Evolutionary conservation across 2,113 vertebrate genomes (phyloP).

Genomic region (Pachycephala philippinensis): DNA sequence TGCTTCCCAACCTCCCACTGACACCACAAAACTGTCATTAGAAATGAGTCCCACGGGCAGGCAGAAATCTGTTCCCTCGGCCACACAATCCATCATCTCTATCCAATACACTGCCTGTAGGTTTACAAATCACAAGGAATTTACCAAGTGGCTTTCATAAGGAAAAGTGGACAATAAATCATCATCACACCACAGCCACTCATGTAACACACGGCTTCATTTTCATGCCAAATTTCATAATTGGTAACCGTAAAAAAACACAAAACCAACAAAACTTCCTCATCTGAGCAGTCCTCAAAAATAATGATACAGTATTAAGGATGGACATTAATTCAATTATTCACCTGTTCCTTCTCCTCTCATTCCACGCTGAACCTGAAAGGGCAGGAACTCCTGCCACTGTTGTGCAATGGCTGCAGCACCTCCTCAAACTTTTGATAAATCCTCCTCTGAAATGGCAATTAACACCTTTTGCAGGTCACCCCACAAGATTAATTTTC

Average conservation of each 20-base stretch:
- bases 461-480: constrained; percentile 58
- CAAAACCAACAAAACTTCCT: background rate
- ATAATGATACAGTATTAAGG: background rate
- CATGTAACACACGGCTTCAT: background rate
- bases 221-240: constrained; percentile 6
- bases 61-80: background rate
- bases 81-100: background rate
- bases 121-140: constrained; percentile 16
- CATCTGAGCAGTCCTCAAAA: background rate
- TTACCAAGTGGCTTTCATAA: background rate
- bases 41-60: background rate
- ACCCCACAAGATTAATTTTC: constrained; percentile 61
- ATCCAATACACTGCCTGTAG: background rate
- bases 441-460: constrained; percentile 39
- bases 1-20: background rate
- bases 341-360: background rate
- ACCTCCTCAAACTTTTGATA: constrained; percentile 33
- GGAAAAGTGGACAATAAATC: background rate
- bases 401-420: background rate
- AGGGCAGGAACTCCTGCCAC: background rate
- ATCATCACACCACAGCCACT: background rate
- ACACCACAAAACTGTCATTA: background rate
- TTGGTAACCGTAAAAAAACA: background rate
- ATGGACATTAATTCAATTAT: background rate
- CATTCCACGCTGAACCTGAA: background rate